Base-by-base conservation (phyloP, 2,797 vertebrate species). In the Neomorphus geoffroyi region DNA sequence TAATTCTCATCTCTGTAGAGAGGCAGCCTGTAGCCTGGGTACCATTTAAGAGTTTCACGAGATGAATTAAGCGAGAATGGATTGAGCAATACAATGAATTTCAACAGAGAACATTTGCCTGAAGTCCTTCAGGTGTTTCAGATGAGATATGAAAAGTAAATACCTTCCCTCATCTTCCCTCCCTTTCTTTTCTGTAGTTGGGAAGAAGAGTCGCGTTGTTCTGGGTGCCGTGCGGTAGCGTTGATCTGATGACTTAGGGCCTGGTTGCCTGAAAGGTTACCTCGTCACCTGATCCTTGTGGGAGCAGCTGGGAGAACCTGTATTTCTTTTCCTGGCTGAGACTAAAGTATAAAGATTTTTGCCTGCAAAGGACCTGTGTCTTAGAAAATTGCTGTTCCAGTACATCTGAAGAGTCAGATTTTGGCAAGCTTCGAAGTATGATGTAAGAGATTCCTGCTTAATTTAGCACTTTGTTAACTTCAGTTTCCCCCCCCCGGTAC, bases 1-100 rank as follows among this genome's bases (percentile, higher is more conserved):
- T 94, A 97, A 96, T 96, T 96, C 94, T 74, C 67, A 64, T 93
- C 71, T 93, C 93, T 94, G 86, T 61, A 67, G 95, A 96, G 90
- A 90, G 83, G 45, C 86, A 85, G 90, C 82, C 85, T 81, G 58
- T 33, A 91, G 90, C 94, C 91, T 87, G 90, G 80, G 86, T 92
- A 43, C 94, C 86, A 80, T 93, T 92, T 86, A 87, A 35, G 90
- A 85, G 60, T 87, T 97, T 81, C 88, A 90, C 64, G 80, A 96
- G 93, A 90, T 94, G 92, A 95, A 93, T 96, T 96, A 96, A 88
- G 90, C 13, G 1, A 90, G 78, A 83, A 58, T 94, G 74, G 93
- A 61, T 62, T 61, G 93, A 95, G 93, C 67, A 86, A 50, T 39
- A 70, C 70, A 86, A 86, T 88, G 91, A 77, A 90, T 97, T 96